Evolutionary conservation across 2,113 vertebrate genomes (phyloP).

Genomic region (Pogona vitticeps): DNA sequence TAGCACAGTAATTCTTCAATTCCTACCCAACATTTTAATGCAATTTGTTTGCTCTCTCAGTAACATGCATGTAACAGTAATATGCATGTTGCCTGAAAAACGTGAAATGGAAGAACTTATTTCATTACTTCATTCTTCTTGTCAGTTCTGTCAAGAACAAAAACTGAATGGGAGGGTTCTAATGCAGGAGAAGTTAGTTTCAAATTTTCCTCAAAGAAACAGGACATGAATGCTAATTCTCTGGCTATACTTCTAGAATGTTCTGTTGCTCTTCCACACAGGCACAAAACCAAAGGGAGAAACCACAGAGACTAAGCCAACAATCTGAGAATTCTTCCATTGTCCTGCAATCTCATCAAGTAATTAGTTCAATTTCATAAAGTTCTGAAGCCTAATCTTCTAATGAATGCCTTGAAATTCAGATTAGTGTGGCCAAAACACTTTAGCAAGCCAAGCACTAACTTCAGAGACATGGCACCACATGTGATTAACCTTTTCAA

Average conservation of each 20-base stretch:
- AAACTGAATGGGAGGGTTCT: not conserved
- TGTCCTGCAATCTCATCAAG: not conserved
- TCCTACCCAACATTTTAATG: not conserved
- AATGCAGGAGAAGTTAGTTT: not conserved
- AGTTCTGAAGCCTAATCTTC: constrained; percentile 9
- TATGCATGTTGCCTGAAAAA: not conserved
- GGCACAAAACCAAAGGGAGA: not conserved
- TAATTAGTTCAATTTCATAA: not conserved
- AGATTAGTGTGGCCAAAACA: not conserved
- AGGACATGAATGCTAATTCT: not conserved
- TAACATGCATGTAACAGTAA: not conserved
- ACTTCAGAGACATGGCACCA: not conserved
- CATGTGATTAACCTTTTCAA: not conserved
- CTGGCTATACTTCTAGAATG: not conserved
- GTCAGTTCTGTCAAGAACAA: not conserved
- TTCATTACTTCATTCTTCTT: not conserved
- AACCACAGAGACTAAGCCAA: constrained; percentile 1
- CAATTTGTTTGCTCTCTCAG: not conserved
- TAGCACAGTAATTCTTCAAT: not conserved
- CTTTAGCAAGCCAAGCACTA: not conserved
- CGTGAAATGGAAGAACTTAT: not conserved
- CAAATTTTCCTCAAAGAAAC: not conserved
- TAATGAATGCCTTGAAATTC: not conserved
- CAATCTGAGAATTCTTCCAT: not conserved
- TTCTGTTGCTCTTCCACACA: not conserved